Evolutionary conservation across 2,888 invertebrate genomes (phyloP), one percentile per base, ranked within the genome.

Genomic region (Hecatera dysodea): DNA sequence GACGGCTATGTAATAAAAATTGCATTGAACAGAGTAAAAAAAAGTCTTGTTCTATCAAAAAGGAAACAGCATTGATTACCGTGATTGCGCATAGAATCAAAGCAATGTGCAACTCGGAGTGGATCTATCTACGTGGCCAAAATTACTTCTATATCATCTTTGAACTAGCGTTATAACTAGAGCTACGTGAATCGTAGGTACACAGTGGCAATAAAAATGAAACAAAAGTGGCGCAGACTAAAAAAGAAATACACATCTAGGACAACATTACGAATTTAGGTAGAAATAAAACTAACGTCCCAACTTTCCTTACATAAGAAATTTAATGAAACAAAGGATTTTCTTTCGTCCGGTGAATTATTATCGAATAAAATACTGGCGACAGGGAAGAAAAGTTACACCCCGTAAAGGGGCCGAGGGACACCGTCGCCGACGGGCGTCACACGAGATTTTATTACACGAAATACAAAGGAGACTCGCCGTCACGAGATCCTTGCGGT

Each of bases 361-460:
- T 93, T 90, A 90, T 86, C 88, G 87, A 92, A 93, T 93, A 93
- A 94, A 94, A 92, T 91, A 91, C 91, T 87, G 92, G 91, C 87
- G 93, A 93, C 93, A 90, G 90, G 89, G 82, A 91, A 90, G 91
- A 91, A 92, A 93, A 94, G 93, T 93, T 92, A 93, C 92, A 82
- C 88, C 87, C 89, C 88, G 90, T 93, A 91, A 93, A 94, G 93
- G 93, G 90, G 87, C 88, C 86, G 81, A 86, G 91, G 90, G 91
- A 90, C 85, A 88, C 84, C 81, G 87, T 84, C 82, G 86, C 46
- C 75, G 82, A 77, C 80, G 80, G 70, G 86, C 88, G 91, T 91
- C 92, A 90, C 89, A 88, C 86, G 87, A 92, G 93, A 92, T 94
- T 94, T 94, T 94, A 94, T 94, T 94, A 93, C 92, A 81, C 77